These are phyloP conservation scores for Acronicta leporina DNA, from an alignment of 2,888 invertebrate species.

Conservation along the genomic window DNA sequence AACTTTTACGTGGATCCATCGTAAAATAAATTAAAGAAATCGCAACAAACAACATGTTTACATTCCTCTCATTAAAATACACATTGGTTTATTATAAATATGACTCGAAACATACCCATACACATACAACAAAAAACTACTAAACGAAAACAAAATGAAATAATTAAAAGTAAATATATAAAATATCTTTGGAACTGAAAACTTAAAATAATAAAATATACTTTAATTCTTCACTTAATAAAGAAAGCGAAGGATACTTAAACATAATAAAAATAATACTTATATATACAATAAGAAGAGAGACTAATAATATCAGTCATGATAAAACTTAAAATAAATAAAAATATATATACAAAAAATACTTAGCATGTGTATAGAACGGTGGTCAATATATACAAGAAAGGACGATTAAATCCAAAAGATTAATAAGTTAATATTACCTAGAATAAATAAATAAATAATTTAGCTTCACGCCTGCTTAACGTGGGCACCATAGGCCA, in stretches of 20 bases:
- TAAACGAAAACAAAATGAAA: conserved; percentile 57
- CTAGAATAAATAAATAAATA: conserved; percentile 69
- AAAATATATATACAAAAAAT: conserved; percentile 60
- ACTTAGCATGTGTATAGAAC: conserved; percentile 60
- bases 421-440: conserved; percentile 60
- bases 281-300: conserved; percentile 54
- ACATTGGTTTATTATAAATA: conserved; percentile 68
- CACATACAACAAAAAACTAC: conserved; percentile 64
- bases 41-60: conserved; percentile 58
- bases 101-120: conserved; percentile 76
- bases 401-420: conserved; percentile 37
- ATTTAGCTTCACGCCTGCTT: conserved; percentile 75
- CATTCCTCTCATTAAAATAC: conserved; percentile 56
- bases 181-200: conserved; percentile 83
- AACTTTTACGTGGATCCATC: conserved; percentile 74
- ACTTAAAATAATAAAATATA: conserved; percentile 56
- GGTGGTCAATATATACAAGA: conserved; percentile 57
- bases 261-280: conserved; percentile 54
- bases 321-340: conserved; percentile 57
- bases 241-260: conserved; percentile 40
- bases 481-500: conserved; percentile 92
- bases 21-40: conserved; percentile 70
- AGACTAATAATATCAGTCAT: conserved; percentile 67
- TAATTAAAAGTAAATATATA: conserved; percentile 55
- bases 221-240: conserved; percentile 40